Evolutionary conservation across 2,888 invertebrate genomes (phyloP).

Genomic region (Dermolepida albohirtum): DNA sequence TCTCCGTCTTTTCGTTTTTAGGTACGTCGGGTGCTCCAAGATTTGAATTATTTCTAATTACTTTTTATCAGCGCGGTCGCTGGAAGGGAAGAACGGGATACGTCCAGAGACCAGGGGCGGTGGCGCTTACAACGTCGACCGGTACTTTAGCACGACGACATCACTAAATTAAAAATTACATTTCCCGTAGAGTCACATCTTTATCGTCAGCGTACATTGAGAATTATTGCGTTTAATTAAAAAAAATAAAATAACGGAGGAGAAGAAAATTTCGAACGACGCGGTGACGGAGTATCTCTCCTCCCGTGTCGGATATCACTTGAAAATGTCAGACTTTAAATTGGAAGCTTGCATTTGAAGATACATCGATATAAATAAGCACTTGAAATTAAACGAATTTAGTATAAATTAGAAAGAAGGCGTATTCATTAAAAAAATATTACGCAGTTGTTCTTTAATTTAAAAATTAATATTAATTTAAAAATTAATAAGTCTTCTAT

Average conservation of each 20-base stretch:
- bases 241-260: conserved; percentile 6
- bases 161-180: conserved; percentile 56
- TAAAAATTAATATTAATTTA: no score
- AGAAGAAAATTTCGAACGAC: conserved; percentile 17
- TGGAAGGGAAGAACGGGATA: neutral
- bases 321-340: no score
- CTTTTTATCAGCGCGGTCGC: conserved; percentile 34
- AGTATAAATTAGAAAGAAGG: no score
- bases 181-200: conserved; percentile 51
- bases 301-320: no score
- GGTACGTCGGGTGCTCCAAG: conserved; percentile 10
- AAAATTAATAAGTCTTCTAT: no score
- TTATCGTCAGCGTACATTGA: conserved; percentile 49
- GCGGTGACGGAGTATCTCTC: neutral
- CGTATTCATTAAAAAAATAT: no score
- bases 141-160: conserved; percentile 31
- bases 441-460: no score
- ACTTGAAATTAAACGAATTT: no score
- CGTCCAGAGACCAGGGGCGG: neutral
- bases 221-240: conserved; percentile 45
- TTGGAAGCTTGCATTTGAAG: no score
- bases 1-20: no score
- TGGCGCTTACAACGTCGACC: neutral
- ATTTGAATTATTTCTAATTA: conserved; percentile 43
- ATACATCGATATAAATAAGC: no score